Evolutionary conservation across 2,888 invertebrate species (phyloP).

Genomic region (Morpho achilles): DNA sequence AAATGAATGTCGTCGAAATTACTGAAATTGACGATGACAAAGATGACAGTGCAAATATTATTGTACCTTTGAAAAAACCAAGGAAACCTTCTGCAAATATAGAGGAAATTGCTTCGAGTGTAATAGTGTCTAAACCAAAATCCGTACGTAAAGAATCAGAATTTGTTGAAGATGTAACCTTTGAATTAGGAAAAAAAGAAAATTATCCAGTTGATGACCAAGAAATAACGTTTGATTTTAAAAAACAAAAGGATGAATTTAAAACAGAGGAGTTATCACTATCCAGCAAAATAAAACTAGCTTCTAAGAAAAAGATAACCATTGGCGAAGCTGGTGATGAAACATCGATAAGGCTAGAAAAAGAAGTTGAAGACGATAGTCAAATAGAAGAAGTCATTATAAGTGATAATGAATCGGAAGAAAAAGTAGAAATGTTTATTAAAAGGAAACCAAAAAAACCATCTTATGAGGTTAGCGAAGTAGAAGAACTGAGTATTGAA

Average conservation of each 20-base stretch:
- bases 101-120: constrained; percentile 55
- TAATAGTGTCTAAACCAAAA: constrained; percentile 56
- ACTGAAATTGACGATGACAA: constrained; percentile 69
- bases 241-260: constrained; percentile 64
- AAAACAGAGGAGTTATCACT: constrained; percentile 86
- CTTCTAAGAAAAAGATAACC: constrained; percentile 80
- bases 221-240: constrained; percentile 74
- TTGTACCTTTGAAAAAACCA: constrained; percentile 57
- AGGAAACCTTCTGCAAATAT: constrained; percentile 45
- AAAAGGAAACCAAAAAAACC: constrained; percentile 74
- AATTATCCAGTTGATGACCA: constrained; percentile 83
- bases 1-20: constrained; percentile 68
- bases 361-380: constrained; percentile 82
- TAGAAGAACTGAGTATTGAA: constrained; percentile 80
- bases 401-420: constrained; percentile 81
- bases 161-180: constrained; percentile 79
- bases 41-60: constrained; percentile 55
- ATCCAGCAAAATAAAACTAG: constrained; percentile 84
- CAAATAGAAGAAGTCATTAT: constrained; percentile 83
- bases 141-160: constrained; percentile 60
- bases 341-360: constrained; percentile 81
- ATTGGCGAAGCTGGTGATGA: constrained; percentile 84
- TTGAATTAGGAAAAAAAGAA: constrained; percentile 85
- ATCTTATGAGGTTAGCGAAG: constrained; percentile 80
- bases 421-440: constrained; percentile 74